Base-by-base conservation (phyloP, 2,888 invertebrate genomes). In the Hirudinaria manillensis region DNA sequence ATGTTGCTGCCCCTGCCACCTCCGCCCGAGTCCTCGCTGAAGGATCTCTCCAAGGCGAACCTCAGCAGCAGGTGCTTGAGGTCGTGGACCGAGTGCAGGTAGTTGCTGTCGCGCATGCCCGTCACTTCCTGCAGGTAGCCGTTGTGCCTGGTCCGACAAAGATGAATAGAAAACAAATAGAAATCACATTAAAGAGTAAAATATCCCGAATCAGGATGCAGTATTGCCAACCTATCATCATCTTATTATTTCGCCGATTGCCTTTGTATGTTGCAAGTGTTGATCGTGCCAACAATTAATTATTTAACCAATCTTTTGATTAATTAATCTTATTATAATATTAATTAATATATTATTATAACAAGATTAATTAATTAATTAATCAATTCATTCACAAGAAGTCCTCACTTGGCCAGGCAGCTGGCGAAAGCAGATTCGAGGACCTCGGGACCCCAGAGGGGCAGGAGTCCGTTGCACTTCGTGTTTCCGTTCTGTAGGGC, bases 401-500 rank as follows among this genome's bases (percentile, higher is more conserved):
- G 6, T 10, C 1, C 75, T 71, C 93, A 96, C 77, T 95, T 89
- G 0, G 95, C 95, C 78, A 98, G 89, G 81, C 94, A 94, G 81
- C 92, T 93, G 0, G 94, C 95, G 85, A 94, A 85, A 51, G 82
- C 84, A 0, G 83, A 83, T 79, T 85, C 85, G 71, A 83, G 83
- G 2, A 84, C 85, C 76, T 83, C 82, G 0, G 96, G 95, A 0
- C 97, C 97, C 94, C 97, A 97, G 70, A 99, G 87, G 0, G 99
- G 98, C 80, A 98, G 87, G 78, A 99, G 87, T 0, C 97, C 97
- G 86, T 99, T 99, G 86, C 98, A 98, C 79, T 93, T 92, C 0
- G 97, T 98, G 83, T 97, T 97, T 0, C 96, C 96, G 86, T 99
- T 99, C 86, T 98, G 98, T 65, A 99, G 87, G 6, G 95, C 94